Evolutionary conservation across 2,888 invertebrate species (phyloP).

Genomic region (Drosophila meridiana): DNA sequence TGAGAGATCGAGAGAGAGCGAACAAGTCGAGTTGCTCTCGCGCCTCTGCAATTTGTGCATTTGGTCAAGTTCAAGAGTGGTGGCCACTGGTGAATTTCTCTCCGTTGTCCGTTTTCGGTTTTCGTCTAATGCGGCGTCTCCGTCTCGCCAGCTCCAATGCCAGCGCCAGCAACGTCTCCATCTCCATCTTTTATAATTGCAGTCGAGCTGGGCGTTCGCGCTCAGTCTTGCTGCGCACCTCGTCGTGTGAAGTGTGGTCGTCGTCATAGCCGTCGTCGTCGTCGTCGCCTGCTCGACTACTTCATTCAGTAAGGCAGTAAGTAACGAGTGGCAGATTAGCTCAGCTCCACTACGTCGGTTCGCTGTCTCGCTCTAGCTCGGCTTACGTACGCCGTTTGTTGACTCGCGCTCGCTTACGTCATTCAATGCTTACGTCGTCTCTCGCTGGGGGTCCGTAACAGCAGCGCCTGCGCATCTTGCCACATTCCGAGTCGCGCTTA

Average conservation of each 20-base stretch:
- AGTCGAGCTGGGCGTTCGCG: constrained; percentile 60
- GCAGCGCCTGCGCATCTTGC: constrained; percentile 80
- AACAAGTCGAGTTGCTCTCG: constrained; percentile 22
- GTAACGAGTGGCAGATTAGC: constrained; percentile 33
- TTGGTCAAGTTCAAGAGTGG: constrained; percentile 82
- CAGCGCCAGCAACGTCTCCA: constrained; percentile 10
- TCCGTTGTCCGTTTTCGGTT: constrained; percentile 23
- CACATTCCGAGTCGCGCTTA: constrained; percentile 84
- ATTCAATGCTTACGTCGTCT: constrained; percentile 59
- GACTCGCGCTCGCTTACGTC: constrained; percentile 58
- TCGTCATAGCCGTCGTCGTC: constrained; percentile 57
- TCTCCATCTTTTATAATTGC: constrained; percentile 63
- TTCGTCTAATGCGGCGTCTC: constrained; percentile 40
- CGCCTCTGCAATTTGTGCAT: constrained; percentile 79
- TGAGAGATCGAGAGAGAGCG: constrained; percentile 20
- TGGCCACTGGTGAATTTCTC: constrained; percentile 54
- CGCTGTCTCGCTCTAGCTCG: constrained; percentile 49
- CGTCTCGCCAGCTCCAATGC: constrained; percentile 8
- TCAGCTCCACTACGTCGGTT: constrained; percentile 7
- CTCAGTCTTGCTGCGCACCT: constrained; percentile 85
- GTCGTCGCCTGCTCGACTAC: constrained; percentile 40
- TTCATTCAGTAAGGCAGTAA: constrained; percentile 34
- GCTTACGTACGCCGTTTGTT: constrained; percentile 63
- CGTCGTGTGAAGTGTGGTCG: constrained; percentile 83
- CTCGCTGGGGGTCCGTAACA: constrained; percentile 65